Conservation (phyloP, 1,140 invertebrate species). For the Drosophila bocqueti region DNA sequence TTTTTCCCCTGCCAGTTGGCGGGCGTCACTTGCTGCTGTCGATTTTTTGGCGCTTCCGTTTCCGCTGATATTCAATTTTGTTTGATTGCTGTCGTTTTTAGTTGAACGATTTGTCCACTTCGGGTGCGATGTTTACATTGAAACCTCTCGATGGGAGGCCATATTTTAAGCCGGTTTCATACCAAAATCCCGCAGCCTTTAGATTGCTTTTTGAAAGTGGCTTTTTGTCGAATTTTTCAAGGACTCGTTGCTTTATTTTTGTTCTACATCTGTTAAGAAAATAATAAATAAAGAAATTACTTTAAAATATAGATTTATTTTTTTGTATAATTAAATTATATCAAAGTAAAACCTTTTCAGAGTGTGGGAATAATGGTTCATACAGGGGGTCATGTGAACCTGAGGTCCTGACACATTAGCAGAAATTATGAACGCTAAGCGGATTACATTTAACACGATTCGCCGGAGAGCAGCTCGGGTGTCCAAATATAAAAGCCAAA, state of each 20-base stretch:
- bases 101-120: slow-evolving; percentile 78
- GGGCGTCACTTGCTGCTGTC: slow-evolving; percentile 33
- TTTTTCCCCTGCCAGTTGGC: slow-evolving; percentile 6
- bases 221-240: background rate
- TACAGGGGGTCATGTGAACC: slow-evolving; percentile 1
- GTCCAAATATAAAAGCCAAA: background rate
- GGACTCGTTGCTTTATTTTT: background rate
- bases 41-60: slow-evolving; percentile 61
- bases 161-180: slow-evolving; percentile 62
- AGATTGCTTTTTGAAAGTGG: background rate
- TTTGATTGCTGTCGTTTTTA: slow-evolving; percentile 81
- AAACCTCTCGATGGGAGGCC: slow-evolving; percentile 52
- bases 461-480: slow-evolving; percentile 18
- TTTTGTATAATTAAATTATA: background rate
- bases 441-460: slow-evolving; percentile 70
- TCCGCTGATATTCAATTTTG: slow-evolving; percentile 81
- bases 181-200: background rate
- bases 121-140: slow-evolving; percentile 73
- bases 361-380: slow-evolving; percentile 12
- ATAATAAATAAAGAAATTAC: background rate
- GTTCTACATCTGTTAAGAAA: no score
- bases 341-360: background rate
- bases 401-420: slow-evolving; percentile 22
- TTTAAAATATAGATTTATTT: fast-evolving
- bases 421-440: slow-evolving; percentile 57